Conservation (phyloP, 2,888 invertebrate genomes). For the Zaprionus lineosus region DNA sequence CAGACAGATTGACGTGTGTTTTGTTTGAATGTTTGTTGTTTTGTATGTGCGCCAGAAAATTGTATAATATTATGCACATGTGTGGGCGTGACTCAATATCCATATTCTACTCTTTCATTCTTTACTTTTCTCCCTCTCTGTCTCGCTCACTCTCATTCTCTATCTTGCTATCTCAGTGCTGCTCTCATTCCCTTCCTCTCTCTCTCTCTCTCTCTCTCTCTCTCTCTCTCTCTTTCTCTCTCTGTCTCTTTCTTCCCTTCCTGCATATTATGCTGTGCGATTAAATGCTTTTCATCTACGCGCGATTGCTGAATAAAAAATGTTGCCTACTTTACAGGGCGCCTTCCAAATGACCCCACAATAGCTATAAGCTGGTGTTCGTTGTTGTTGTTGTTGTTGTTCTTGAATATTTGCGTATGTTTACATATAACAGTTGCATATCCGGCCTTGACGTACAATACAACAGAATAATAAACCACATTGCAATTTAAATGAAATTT, state of each 20-base stretch:
- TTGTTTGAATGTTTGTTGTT: constrained; percentile 41
- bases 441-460: constrained; percentile 3
- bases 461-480: constrained; percentile 26
- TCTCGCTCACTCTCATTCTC: not conserved
- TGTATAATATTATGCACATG: constrained; percentile 41
- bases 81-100: constrained; percentile 37
- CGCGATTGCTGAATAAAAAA: constrained; percentile 43
- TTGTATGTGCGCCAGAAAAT: constrained; percentile 21
- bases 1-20: constrained; percentile 23
- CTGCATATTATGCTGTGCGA: not conserved
- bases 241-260: not conserved
- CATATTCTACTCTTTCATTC: not conserved
- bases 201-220: not conserved
- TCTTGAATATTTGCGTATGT: too few relatives aligned
- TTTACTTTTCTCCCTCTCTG: not conserved
- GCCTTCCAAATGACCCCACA: not conserved
- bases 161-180: not conserved
- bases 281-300: constrained; percentile 31
- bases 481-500: constrained; percentile 18
- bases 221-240: not conserved
- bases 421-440: not conserved
- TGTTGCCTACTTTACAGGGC: constrained; percentile 50
- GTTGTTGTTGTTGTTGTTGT: not conserved
- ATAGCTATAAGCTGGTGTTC: not conserved
- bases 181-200: too few relatives aligned